These are phyloP conservation scores for Arctopsyche grandis DNA, from an alignment of 1,140 invertebrate species.

Conservation along the genomic window DNA sequence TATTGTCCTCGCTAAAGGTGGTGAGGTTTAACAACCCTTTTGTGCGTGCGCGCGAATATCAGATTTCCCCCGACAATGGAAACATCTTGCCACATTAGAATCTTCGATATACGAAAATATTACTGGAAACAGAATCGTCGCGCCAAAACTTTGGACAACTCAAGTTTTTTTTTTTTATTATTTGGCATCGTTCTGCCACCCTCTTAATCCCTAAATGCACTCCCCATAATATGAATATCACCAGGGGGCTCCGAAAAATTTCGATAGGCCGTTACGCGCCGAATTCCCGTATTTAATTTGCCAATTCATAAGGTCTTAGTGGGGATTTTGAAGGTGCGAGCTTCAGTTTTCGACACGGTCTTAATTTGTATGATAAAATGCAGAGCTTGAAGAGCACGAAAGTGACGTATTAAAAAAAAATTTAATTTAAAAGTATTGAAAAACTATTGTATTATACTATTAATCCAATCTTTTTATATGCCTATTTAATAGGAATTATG, in stretches of 20 bases:
- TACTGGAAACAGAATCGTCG: not conserved
- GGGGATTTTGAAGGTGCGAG: too few relatives aligned
- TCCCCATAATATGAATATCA: conserved; percentile 27
- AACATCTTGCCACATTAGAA: conserved; percentile 23
- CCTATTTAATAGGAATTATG: too few relatives aligned
- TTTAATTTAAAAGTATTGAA: not conserved
- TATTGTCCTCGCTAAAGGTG: not conserved
- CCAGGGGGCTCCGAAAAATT: conserved; percentile 14
- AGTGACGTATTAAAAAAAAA: too few relatives aligned
- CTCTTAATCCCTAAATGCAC: conserved; percentile 32
- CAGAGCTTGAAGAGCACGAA: too few relatives aligned
- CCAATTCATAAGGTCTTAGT: not conserved
- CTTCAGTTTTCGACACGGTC: too few relatives aligned
- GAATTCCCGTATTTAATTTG: conserved; percentile 1
- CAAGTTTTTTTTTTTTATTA: conserved; percentile 37
- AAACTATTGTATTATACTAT: too few relatives aligned
- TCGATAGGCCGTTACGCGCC: not conserved
- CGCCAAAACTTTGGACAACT: conserved; percentile 21
- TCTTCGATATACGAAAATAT: not conserved
- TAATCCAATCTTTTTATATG: too few relatives aligned
- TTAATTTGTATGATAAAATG: too few relatives aligned
- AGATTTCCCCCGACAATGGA: conserved; percentile 17
- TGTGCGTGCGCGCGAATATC: conserved; percentile 29
- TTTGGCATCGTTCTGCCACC: conserved; percentile 26
- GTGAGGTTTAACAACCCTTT: conserved; percentile 36